phyloP scores from a whole-genome alignment of 2,888 invertebrate genomes.

The Ophraella communa region DNA sequence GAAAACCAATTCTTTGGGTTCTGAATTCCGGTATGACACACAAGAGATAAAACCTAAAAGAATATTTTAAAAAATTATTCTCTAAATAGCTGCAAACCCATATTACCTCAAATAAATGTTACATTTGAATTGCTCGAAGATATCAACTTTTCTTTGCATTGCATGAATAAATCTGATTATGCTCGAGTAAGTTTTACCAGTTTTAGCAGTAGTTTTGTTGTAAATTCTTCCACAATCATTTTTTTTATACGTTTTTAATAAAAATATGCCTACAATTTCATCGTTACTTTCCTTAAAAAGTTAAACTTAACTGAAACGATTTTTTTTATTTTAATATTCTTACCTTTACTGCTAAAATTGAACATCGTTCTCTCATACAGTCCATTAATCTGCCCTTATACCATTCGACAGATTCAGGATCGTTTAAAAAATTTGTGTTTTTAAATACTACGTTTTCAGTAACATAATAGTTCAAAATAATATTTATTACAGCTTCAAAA shows the following conservation, averaged over 20 bases:
- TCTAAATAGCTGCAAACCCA: neutral
- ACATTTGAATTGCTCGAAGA: conserved; percentile 51
- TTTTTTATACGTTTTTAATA: conserved; percentile 51
- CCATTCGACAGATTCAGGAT: conserved; percentile 49
- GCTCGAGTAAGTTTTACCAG: conserved; percentile 53
- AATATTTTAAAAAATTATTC: neutral
- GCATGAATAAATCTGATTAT: conserved; percentile 48
- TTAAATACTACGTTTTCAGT: conserved; percentile 51
- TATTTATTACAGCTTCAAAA: conserved; percentile 46
- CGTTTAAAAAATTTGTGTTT: conserved; percentile 51
- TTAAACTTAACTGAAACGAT: neutral
- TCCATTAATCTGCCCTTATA: conserved; percentile 47
- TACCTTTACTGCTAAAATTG: conserved; percentile 51
- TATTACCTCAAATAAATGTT: conserved; percentile 47
- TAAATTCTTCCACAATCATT: conserved; percentile 52
- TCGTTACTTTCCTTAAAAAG: conserved; percentile 32
- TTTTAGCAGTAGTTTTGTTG: conserved; percentile 49
- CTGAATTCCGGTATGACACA: conserved; percentile 52
- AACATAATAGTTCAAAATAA: conserved; percentile 50
- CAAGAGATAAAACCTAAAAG: conserved; percentile 41
- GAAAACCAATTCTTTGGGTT: conserved; percentile 41
- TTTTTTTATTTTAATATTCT: neutral
- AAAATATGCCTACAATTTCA: conserved; percentile 50
- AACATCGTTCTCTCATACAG: conserved; percentile 51
- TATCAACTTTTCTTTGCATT: conserved; percentile 52